Evolutionary conservation across 2,888 invertebrate genomes (phyloP), one percentile per base, ranked within the genome.

Genomic region (Clivina fossor): DNA sequence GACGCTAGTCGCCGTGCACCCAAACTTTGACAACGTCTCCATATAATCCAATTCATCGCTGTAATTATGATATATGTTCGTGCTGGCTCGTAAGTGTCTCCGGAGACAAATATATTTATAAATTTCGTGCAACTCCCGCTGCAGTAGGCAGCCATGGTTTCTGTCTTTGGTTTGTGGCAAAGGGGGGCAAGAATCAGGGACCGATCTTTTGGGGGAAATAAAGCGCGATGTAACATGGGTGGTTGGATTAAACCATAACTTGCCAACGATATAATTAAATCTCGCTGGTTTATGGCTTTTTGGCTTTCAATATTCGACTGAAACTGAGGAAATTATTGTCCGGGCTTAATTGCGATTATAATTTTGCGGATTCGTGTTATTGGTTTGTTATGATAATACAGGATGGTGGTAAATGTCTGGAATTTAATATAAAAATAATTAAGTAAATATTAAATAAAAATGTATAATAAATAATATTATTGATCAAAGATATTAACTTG

Each of bases 61-160:
- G 33, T 51, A 51, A 51, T 51, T 51, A 51, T 51, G 51, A 51
- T 51, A 51, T 43, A 51, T 51, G 51, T 41, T 43, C 9, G 19
- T 18, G 24, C 50, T n/a, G n/a, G n/a, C n/a, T n/a, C 22, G 30
- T 22, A 32, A 43, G 19, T 37, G 51, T 51, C 51, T 51, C 41
- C 11, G 8, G 51, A 51, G 51, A 51, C 43, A 51, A 51, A 51
- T 51, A 51, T 43, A 51, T 51, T 51, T 51, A 51, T 51, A 51
- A 51, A 51, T 51, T 51, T 50, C 40, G 41, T 50, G 30, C 50
- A 50, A 40, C 40, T 4, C n/a, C n/a, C n/a, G n/a, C n/a, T n/a
- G n/a, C n/a, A n/a, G n/a, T n/a, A n/a, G n/a, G n/a, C n/a, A n/a
- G n/a, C n/a, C n/a, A n/a, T n/a, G n/a, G n/a, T n/a, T n/a, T n/a